Percentiles rank a stretch among this genome's conserved stretches.
phyloP scores from a whole-genome alignment of 2,888 invertebrate genomes.

The Barypeithes pellucidus region DNA sequence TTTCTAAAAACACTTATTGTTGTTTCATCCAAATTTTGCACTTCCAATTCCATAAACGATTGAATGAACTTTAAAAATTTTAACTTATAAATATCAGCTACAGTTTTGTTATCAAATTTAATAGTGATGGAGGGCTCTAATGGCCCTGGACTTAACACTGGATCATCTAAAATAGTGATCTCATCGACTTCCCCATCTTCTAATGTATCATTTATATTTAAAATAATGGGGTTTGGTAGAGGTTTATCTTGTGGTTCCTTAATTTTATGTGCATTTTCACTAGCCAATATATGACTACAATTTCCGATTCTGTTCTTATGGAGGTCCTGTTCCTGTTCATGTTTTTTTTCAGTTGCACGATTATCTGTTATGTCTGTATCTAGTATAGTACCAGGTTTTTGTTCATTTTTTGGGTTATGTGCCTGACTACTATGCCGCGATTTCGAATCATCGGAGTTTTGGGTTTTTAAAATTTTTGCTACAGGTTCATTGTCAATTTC shows the following conservation, averaged over 20 bases:
- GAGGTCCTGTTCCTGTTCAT: background rate
- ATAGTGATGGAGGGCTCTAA: conserved; percentile 67
- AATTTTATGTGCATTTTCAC: conserved; percentile 11
- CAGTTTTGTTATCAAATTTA: conserved; percentile 70
- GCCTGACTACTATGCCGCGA: conserved; percentile 37
- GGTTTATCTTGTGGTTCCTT: background rate
- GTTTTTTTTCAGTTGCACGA: background rate
- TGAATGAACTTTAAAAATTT: conserved; percentile 72
- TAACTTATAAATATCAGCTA: conserved; percentile 71
- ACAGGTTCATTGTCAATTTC: conserved; percentile 55
- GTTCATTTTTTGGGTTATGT: conserved; percentile 53
- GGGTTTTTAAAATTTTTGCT: conserved; percentile 55
- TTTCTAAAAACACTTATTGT: conserved; percentile 70
- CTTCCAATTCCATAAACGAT: conserved; percentile 68
- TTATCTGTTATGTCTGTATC: background rate
- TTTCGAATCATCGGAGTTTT: conserved; percentile 36
- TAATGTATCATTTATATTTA: conserved; percentile 30
- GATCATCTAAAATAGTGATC: conserved; percentile 9
- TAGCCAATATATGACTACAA: background rate
- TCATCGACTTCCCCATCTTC: conserved; percentile 56
- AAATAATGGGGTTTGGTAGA: background rate
- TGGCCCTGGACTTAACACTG: background rate
- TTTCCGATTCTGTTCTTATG: background rate
- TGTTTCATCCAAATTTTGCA: conserved; percentile 63
- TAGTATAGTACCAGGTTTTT: background rate